phyloP scores from a whole-genome alignment of 1,140 invertebrate species.

The Philaenus spumarius region DNA sequence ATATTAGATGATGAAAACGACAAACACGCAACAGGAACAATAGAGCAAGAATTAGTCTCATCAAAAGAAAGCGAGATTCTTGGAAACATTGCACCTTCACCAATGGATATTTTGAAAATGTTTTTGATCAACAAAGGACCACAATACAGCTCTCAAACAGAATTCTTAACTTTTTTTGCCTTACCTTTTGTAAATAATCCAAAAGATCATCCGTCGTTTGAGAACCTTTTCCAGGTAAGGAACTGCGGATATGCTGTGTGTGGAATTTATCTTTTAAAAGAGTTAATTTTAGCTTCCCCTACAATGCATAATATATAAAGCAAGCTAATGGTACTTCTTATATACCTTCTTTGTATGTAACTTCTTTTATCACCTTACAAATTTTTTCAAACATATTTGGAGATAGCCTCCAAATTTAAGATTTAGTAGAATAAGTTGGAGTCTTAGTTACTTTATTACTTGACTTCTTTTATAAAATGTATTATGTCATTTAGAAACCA shows the following conservation, averaged over 20 bases:
- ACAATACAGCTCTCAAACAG: slow-evolving; percentile 45
- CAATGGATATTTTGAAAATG: slow-evolving; percentile 45
- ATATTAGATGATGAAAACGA: neutral
- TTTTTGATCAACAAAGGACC: slow-evolving; percentile 48
- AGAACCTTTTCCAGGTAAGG: slow-evolving; percentile 47
- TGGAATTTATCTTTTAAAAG: slow-evolving; percentile 1
- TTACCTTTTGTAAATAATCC: slow-evolving; percentile 50
- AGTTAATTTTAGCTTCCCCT: slow-evolving; percentile 21
- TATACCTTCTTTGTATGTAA: neutral
- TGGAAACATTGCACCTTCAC: neutral
- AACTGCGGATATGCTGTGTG: slow-evolving; percentile 9
- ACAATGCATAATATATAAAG: neutral
- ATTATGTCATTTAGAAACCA: too few species aligned
- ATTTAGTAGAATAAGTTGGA: too few species aligned
- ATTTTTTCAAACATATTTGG: too few species aligned
- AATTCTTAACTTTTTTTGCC: slow-evolving; percentile 51
- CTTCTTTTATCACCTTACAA: too few species aligned
- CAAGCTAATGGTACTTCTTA: neutral
- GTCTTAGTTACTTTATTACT: too few species aligned
- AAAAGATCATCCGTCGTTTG: slow-evolving; percentile 47
- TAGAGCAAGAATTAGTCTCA: neutral
- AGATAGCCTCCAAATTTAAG: too few species aligned
- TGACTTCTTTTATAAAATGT: too few species aligned
- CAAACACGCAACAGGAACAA: neutral
- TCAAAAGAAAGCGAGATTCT: neutral